Evolutionary conservation across 2,797 vertebrate genomes (phyloP), one percentile per base, ranked within the genome.

Genomic region (Hozukius guyotensis): DNA sequence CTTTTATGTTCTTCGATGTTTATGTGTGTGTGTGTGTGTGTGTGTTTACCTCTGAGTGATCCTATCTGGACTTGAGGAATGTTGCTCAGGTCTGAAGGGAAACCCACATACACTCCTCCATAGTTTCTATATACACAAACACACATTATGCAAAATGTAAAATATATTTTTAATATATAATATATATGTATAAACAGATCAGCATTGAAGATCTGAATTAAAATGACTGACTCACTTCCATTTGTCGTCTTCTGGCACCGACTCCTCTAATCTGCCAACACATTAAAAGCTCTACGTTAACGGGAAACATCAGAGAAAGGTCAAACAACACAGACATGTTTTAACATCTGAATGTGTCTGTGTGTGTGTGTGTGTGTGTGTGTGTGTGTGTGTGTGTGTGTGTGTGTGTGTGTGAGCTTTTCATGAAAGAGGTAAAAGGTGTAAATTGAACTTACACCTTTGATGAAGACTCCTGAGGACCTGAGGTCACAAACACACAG

Each of bases 81-180:
- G 66, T 84, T 92, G 84, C 93, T 93, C 1, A 96, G 90, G 8
- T 97, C 96, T 1, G 96, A 72, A 0, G 97, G 97, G 70, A 98
- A 90, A 7, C 97, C 98, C 71, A 98, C 97, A 1, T 99, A 99
- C 11, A 99, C 97, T 0, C 97, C 97, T 2, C 98, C 98, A 14
- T 98, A 99, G 94, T 98, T 97, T 92, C 97, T 98, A 55, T 4
- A 78, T 0, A n/a, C 1, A 73, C 29, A 77, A 5, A 73, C 63
- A 78, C 18, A 63, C 16, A 72, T 13, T 22, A 20, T 6, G 9
- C 49, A 24, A 46, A 20, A 69, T n/a, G 22, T 29, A 18, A 63
- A 49, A 32, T 67, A 6, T 20, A 49, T 25, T 18, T 53, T 18
- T 14, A 38, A 16, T 22, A 6, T 14, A 6, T 38, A 38, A 7